Conservation (phyloP, 35 echinoderm and acorn worm species). For the Stichopus chloronotus region DNA sequence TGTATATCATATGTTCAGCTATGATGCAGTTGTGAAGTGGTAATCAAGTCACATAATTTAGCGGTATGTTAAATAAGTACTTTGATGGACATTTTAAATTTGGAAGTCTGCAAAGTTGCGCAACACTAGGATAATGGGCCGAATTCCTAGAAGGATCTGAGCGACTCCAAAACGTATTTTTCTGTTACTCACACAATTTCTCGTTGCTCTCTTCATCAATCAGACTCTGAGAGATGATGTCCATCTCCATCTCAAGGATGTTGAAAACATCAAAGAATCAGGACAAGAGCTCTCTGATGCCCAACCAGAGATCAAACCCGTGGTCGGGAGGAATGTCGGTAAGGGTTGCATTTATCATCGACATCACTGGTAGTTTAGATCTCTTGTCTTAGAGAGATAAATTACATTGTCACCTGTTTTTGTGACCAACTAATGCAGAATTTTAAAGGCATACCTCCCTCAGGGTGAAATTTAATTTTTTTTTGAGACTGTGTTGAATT, state of each 20-base stretch:
- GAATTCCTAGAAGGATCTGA: too few species aligned
- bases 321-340: conserved; percentile 74
- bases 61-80: too few species aligned
- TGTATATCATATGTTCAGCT: too few species aligned
- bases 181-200: background rate
- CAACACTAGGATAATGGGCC: too few species aligned
- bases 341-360: conserved; percentile 21
- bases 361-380: conserved; percentile 31
- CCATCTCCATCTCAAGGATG: conserved; percentile 81
- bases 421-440: too few species aligned
- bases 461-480: background rate
- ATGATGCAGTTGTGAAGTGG: too few species aligned
- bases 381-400: background rate
- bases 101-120: too few species aligned
- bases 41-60: too few species aligned
- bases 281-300: conserved; percentile 81
- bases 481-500: background rate
- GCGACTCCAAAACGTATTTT: too few species aligned
- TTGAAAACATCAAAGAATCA: conserved; percentile 91
- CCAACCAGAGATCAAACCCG: conserved; percentile 79
- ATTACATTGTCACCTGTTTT: background rate
- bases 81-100: too few species aligned
- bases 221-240: conserved; percentile 82
- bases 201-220: conserved; percentile 6
- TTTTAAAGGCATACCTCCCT: background rate